Base-by-base conservation (phyloP, 2,797 vertebrate genomes). In the Oreortyx pictus region DNA sequence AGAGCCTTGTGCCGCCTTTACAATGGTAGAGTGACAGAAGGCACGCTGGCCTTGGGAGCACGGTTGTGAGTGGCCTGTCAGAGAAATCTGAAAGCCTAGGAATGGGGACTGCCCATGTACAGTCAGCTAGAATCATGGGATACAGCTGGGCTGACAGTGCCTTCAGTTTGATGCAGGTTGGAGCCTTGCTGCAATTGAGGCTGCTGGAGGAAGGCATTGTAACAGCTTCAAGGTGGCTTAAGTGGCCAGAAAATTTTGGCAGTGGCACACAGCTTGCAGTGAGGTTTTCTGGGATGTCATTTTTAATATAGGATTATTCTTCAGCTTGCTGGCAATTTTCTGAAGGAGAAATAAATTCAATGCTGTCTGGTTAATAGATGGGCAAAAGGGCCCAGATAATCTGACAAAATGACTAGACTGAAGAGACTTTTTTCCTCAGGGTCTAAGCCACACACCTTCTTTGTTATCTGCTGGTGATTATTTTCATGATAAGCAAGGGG, bases 141-240 rank as follows among this genome's bases (percentile, higher is more conserved):
- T 2, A 14, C 1, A 9, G 33, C 22, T 1, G 4, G 19, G 2
- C 15, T 31, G 2, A 2, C 1, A 6, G 13, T 2, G 15, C 41
- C 61, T 29, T 0, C 3, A 1, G n/a, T 11, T 16, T 4, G 12
- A 14, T 46, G 60, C 22, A 0, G 20, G 24, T 4, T 15, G n/a
- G 37, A 66, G 65, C 35, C n/a, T 23, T 1, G 5, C 57, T 3
- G 81, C 22, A 49, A 0, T 20, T 27, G 16, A 23, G 39, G 33
- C 44, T 43, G 46, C 33, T 10, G 39, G 7, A 4, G 27, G 50
- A 22, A 37, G 11, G 35, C 7, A 0, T 3, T 16, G 8, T 6
- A 1, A 20, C 7, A 54, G 14, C 15, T 78, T 46, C 20, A 60
- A 18, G 19, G 37, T 25, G 76, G 62, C 59, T 37, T 31, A 3